phyloP scores from a whole-genome alignment of 1,140 invertebrate species.

The Tetramorium parvispinum region DNA sequence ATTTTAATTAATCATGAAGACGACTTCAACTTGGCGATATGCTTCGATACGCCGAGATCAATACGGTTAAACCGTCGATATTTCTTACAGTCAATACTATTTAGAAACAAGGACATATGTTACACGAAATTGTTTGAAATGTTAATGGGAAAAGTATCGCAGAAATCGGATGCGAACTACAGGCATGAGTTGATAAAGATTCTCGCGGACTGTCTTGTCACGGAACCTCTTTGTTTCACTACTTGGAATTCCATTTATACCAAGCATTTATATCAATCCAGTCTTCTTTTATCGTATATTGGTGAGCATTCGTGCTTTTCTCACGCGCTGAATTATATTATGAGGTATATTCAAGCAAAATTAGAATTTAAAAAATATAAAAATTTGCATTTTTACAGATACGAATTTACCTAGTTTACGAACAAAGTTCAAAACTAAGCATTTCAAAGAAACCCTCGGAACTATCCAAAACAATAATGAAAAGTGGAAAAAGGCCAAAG shows the following conservation, averaged over 20 bases:
- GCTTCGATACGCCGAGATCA: not conserved
- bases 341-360: not conserved
- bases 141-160: slow-evolving; percentile 82
- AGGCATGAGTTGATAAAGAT: slow-evolving; percentile 83
- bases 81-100: slow-evolving; percentile 79
- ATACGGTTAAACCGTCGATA: slow-evolving; percentile 63
- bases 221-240: slow-evolving; percentile 85
- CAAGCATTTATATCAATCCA: slow-evolving; percentile 85
- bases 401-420: slow-evolving; percentile 75
- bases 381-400: slow-evolving; percentile 70
- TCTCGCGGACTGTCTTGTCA: slow-evolving; percentile 84
- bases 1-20: not conserved
- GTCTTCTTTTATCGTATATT: slow-evolving; percentile 84
- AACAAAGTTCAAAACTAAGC: slow-evolving; percentile 72
- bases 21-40: not conserved
- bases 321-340: not conserved
- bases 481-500: slow-evolving; percentile 81
- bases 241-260: slow-evolving; percentile 86
- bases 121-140: slow-evolving; percentile 83
- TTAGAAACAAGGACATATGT: slow-evolving; percentile 82
- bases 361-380: not conserved
- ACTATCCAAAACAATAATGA: slow-evolving; percentile 78
- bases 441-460: slow-evolving; percentile 76
- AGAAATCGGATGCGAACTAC: slow-evolving; percentile 78
- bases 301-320: slow-evolving; percentile 78